These are phyloP conservation scores for Hydrozoanthus gracilis DNA, from an alignment of 92 coral and sea anemone genomes.

Conservation along the genomic window DNA sequence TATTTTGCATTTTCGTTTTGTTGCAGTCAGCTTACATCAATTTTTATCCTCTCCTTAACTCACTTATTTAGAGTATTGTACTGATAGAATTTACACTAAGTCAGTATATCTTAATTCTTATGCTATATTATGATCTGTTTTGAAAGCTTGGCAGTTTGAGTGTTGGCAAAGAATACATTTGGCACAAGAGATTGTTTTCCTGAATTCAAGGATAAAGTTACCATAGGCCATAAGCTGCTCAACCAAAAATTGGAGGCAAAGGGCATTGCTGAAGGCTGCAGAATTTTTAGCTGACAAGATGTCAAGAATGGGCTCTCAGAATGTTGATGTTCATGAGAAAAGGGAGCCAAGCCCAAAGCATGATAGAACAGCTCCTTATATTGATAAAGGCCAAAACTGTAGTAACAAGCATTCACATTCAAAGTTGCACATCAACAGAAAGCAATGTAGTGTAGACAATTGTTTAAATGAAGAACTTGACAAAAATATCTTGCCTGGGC, in stretches of 20 bases:
- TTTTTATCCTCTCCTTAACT: too few species aligned
- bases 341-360: background rate
- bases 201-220: too few species aligned
- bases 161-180: too few species aligned
- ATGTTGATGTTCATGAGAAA: background rate
- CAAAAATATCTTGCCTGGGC: background rate
- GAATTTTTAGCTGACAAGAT: background rate
- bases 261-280: slow-evolving; percentile 31
- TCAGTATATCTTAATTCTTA: too few species aligned
- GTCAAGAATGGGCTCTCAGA: background rate
- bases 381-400: background rate
- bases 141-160: too few species aligned
- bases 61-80: too few species aligned
- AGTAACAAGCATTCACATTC: background rate
- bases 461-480: background rate
- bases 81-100: too few species aligned
- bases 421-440: background rate
- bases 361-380: background rate
- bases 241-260: background rate
- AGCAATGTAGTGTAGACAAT: background rate
- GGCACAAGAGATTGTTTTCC: too few species aligned
- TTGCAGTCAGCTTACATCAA: too few species aligned
- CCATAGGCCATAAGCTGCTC: background rate
- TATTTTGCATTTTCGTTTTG: too few species aligned
- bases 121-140: too few species aligned